A percentile compares a stretch with the other conserved stretches of the same genome.
phyloP scores from a whole-genome alignment of 2,888 invertebrate species.

The Nomada hirtipes region DNA sequence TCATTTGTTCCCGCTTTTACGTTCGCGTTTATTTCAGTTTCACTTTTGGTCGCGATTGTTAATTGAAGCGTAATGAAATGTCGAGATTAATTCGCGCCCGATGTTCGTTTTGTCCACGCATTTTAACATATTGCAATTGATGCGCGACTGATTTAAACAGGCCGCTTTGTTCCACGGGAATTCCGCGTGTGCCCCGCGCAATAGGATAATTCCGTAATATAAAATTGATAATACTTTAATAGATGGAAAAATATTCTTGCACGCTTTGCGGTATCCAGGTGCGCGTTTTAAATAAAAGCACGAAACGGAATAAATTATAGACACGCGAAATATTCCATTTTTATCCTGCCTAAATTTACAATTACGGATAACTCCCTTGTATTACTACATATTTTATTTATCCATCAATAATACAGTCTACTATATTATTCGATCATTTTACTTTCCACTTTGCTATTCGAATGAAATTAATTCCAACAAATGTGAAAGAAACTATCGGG shows the following conservation, averaged over 20 bases:
- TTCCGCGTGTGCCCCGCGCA: not conserved
- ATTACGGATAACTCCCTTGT: too few relatives aligned
- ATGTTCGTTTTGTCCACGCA: constrained; percentile 3
- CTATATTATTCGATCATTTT: too few relatives aligned
- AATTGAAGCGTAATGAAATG: constrained; percentile 26
- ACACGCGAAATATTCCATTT: too few relatives aligned
- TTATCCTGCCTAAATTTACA: too few relatives aligned
- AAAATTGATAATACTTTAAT: constrained; percentile 23
- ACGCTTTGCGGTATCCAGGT: too few relatives aligned
- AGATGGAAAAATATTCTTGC: not conserved
- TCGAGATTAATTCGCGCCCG: constrained; percentile 27
- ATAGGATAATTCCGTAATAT: constrained; percentile 1
- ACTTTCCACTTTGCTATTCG: too few relatives aligned
- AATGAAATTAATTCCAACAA: too few relatives aligned
- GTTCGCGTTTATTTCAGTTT: not conserved
- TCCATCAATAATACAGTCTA: too few relatives aligned
- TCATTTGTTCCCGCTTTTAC: too few relatives aligned
- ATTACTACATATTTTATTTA: too few relatives aligned
- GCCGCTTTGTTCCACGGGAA: constrained; percentile 11
- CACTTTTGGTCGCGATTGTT: not conserved
- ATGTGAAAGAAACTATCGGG: too few relatives aligned
- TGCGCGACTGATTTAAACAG: constrained; percentile 33
- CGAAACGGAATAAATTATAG: not conserved
- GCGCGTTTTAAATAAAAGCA: not conserved
- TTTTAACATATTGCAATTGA: constrained; percentile 43